Conservation (phyloP, 2,888 invertebrate species). For the Andrena flavipes region DNA sequence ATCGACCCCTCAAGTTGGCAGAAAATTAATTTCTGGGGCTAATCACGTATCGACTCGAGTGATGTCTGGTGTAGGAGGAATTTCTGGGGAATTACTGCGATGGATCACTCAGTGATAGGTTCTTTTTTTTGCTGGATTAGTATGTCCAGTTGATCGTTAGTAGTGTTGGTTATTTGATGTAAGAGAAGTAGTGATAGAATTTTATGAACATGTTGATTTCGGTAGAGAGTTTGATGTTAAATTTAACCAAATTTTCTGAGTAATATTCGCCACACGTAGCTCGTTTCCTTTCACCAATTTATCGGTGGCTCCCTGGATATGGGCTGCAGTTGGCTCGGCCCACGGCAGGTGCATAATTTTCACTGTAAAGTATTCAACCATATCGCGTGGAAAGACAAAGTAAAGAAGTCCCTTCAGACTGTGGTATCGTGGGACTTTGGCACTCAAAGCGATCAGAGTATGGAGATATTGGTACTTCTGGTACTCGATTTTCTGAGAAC, state of each 20-base stretch:
- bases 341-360: constrained; percentile 49
- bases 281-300: constrained; percentile 35
- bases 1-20: constrained; percentile 20
- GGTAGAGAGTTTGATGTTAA: neutral
- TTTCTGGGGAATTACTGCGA: neutral
- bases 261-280: constrained; percentile 24
- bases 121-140: neutral
- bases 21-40: constrained; percentile 33
- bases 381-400: neutral
- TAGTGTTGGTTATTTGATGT: neutral
- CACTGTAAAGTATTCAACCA: constrained; percentile 17
- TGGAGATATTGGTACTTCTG: neutral
- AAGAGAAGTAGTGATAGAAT: neutral
- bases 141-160: neutral
- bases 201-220: neutral
- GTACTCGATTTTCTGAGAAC: neutral
- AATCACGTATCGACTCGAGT: neutral
- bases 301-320: constrained; percentile 18
- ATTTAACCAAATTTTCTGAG: neutral
- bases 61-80: neutral
- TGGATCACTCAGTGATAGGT: neutral
- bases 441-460: no score
- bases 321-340: constrained; percentile 3
- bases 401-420: neutral
- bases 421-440: neutral